A percentile compares a stretch with the other conserved stretches of the same genome.
phyloP scores from a whole-genome alignment of 2,888 invertebrate species.

The Ferdinandea cuprea region DNA sequence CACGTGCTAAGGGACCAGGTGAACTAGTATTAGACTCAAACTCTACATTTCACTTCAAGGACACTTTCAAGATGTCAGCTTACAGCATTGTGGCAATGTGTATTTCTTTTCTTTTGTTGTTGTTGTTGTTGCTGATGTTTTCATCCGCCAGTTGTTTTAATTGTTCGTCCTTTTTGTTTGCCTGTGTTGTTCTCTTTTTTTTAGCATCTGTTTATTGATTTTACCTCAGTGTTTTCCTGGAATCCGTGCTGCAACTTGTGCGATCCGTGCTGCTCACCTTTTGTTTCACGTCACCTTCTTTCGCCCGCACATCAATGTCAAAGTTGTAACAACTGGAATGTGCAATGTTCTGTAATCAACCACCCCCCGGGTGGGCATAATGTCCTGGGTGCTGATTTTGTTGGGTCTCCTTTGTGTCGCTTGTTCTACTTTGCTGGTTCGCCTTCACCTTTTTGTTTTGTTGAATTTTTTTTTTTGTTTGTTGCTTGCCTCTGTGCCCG shows the following conservation, averaged over 20 bases:
- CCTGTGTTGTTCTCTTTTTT: slow-evolving; percentile 44
- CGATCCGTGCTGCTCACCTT: slow-evolving; percentile 36
- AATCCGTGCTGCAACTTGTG: slow-evolving; percentile 43
- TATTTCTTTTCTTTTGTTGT: slow-evolving; percentile 7
- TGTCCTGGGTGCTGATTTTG: slow-evolving; percentile 32
- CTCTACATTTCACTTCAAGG: slow-evolving; percentile 38
- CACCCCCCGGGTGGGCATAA: slow-evolving; percentile 43
- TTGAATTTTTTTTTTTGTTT: too few species aligned
- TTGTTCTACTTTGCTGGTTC: slow-evolving; percentile 11
- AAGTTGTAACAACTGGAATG: slow-evolving; percentile 39
- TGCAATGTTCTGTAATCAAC: slow-evolving; percentile 66
- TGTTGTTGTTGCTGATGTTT: slow-evolving; percentile 25
- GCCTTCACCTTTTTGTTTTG: slow-evolving; percentile 49
- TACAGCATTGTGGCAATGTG: not conserved
- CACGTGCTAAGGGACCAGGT: not conserved
- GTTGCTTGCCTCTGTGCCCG: not conserved
- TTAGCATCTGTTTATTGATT: slow-evolving; percentile 46
- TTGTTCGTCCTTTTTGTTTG: slow-evolving; percentile 41
- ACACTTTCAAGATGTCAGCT: slow-evolving; percentile 3
- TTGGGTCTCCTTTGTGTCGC: slow-evolving; percentile 1
- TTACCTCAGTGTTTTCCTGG: slow-evolving; percentile 5
- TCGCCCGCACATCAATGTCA: slow-evolving; percentile 59
- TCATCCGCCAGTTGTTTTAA: slow-evolving; percentile 39
- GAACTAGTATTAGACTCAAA: not conserved
- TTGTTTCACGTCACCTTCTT: slow-evolving; percentile 56